phyloP scores from a whole-genome alignment of 2,113 vertebrate genomes.

The Phyllopteryx taeniolatus region DNA sequence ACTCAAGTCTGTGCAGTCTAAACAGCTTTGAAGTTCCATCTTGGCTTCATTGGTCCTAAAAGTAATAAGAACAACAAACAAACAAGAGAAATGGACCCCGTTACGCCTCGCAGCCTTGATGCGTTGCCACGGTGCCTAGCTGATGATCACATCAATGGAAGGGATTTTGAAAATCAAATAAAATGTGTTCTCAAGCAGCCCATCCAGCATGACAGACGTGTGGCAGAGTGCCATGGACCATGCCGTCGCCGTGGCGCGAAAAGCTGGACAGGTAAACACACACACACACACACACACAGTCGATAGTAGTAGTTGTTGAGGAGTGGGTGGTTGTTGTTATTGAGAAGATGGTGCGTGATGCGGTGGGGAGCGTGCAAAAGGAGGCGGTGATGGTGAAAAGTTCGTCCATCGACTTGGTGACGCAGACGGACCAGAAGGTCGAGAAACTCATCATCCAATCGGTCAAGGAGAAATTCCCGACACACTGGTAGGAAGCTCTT shows the following conservation, averaged over 20 bases:
- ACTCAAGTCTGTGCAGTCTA: too few species aligned
- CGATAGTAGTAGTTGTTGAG: neutral
- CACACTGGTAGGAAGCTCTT: constrained; percentile 78
- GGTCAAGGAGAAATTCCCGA: constrained; percentile 88
- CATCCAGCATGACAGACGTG: constrained; percentile 58
- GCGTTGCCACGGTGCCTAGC: neutral
- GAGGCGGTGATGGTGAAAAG: constrained; percentile 85
- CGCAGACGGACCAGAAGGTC: constrained; percentile 92
- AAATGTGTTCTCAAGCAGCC: neutral
- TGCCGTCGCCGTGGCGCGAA: constrained; percentile 61
- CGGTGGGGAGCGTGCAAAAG: constrained; percentile 77
- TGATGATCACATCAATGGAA: neutral
- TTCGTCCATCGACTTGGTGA: constrained; percentile 89
- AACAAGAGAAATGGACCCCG: neutral
- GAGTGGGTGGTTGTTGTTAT: neutral
- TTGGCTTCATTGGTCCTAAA: too few species aligned
- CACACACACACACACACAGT: too few species aligned
- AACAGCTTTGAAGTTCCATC: too few species aligned
- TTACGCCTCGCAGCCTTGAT: neutral
- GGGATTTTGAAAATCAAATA: too few species aligned
- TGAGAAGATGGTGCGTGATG: constrained; percentile 79
- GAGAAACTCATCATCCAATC: constrained; percentile 89
- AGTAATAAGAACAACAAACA: neutral
- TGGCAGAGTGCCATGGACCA: constrained; percentile 73
- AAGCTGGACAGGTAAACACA: constrained; percentile 58